Evolutionary conservation across 2,888 invertebrate genomes (phyloP), one percentile per base, ranked within the genome.

Genomic region (Acrocyrtus sp.): DNA sequence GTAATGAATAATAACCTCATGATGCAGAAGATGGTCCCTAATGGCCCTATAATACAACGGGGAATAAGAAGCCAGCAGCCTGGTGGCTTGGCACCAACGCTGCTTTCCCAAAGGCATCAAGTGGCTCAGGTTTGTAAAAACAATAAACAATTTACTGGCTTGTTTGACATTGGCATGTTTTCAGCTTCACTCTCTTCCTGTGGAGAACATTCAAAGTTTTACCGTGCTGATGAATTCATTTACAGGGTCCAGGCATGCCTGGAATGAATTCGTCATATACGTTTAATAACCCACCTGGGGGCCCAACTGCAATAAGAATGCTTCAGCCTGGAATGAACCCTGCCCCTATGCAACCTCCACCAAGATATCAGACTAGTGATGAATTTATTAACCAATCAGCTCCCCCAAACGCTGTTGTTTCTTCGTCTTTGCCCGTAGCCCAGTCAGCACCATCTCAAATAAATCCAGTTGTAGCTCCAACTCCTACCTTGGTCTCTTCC

Each of bases 341-440:
- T 56, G 19, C 73, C 53, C 91, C 91, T 41, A 91, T 91, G 80
- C 92, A 91, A 79, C 91, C 92, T 12, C 92, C 92, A 80, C 90
- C 91, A 56, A 91, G 91, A 6, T 90, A 91, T 45, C 91, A 89
- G 3, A 86, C 87, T 8, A 84, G 89, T 74, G 84, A 89, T 74
- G 86, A 88, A 78, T 86, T 86, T 47, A 85, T 24, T 88, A 88
- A 80, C 86, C 86, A 76, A 84, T 86, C 83, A 84, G 79, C 81
- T 56, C 81, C 82, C n/a, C 79, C 81, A 53, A 78, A 78, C 43
- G 77, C 80, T 51, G 78, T 78, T n/a, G 80, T 78, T 12, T 77
- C 77, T 10, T 73, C 79, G 22, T 70, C 75, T n/a, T 72, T 78
- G 63, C 74, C 75, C 53, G 75, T 68, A 48, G 75, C 72, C 41